These are phyloP conservation scores for human DNA, from an alignment of 2,113 vertebrate species.

Conservation along the genomic window GRCh38 chr12:51094501-51095000, in stretches of 20 bases:
- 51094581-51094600: not conserved
- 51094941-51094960: conserved; percentile 39
- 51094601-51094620: not conserved
- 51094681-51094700: conserved; percentile 32
- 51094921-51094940: conserved; percentile 44
- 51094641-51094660: conserved; percentile 27
- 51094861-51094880: conserved; percentile 70
- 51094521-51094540: not conserved
- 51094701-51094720: not conserved
- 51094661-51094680: conserved; percentile 13
- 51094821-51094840: conserved; percentile 35
- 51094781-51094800: not conserved
- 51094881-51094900: conserved; percentile 64
- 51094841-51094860: conserved; percentile 69
- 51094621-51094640: conserved; percentile 17
- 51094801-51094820: conserved; percentile 28
- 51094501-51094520: not conserved
- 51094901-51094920: conserved; percentile 60
- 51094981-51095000: conserved; percentile 31
- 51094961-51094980: conserved; percentile 3
- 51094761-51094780: not conserved
- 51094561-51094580: not conserved
- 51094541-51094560: not conserved
- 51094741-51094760: conserved; percentile 25
- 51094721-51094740: conserved; percentile 21